Base-by-base conservation (phyloP, 2,888 invertebrate genomes). In the Drosophila anomalata region DNA sequence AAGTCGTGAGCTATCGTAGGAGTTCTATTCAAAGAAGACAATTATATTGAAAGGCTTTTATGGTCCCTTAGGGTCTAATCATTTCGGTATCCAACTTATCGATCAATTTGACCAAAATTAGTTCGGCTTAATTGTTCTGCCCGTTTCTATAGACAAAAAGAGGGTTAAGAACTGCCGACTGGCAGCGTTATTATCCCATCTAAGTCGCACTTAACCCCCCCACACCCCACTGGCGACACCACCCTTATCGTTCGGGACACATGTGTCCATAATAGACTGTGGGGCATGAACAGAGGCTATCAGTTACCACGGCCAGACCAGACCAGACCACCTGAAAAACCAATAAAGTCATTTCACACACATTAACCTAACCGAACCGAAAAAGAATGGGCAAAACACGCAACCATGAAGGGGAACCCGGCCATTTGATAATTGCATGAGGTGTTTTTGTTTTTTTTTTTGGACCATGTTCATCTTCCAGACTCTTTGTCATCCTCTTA, bases 341-440 rank as follows among this genome's bases (percentile, higher is more conserved):
- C 79, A 79, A 79, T 81, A 79, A 78, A 79, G 79, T 79, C 73
- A 81, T 81, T 78, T 77, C 73, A 74, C 72, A 69, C 68, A 63
- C 72, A 65, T 67, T 59, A 76, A 76, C 69, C 67, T 55, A 79
- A 82, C 79, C 70, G 22, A 63, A 63, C 12, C 12, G 41, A 42
- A 9, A 17, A 42, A 42, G 20, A 33, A 52, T 24, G 36, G n/a
- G 48, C 31, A 52, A 46, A 29, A 61, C 70, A 71, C 70, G 71
- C 70, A 70, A 62, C 52, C 44, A n/a, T 46, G 46, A 47, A 36
- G 36, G 69, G 66, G 39, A 39, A 41, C 36, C 36, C 60, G 69
- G 77, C 82, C 85, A 85, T 82, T 82, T 82, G 85, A 80, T 82
- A 82, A 82, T 82, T 82, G 79, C 85, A 77, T 57, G 78, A 77